phyloP scores from a whole-genome alignment of 1,140 invertebrate species.

The Archegozetes longisetosus region DNA sequence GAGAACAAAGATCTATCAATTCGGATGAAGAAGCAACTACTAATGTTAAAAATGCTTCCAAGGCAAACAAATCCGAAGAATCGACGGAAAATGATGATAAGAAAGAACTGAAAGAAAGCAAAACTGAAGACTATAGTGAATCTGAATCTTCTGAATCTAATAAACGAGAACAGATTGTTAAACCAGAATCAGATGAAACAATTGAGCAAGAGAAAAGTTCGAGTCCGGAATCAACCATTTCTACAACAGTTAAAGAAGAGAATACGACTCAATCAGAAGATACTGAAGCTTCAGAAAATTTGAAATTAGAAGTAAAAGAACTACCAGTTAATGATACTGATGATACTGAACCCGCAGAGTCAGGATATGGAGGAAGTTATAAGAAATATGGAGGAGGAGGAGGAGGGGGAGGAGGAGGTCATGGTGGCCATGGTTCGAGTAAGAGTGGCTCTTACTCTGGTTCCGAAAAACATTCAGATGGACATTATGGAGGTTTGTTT shows the following conservation, averaged over 20 bases:
- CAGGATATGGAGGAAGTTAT: background rate
- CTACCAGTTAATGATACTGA: background rate
- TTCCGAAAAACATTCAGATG: background rate
- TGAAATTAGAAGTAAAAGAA: background rate
- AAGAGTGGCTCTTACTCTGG: background rate
- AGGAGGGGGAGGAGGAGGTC: no score
- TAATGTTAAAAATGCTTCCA: no score
- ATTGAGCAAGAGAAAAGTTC: background rate
- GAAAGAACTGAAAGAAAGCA: background rate
- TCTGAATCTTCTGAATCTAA: background rate
- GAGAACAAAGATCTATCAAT: no score
- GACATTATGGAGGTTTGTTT: background rate
- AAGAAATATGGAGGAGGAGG: background rate
- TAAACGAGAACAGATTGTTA: background rate
- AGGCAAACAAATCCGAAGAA: no score
- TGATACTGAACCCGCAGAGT: background rate
- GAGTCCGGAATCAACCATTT: background rate
- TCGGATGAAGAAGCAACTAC: no score
- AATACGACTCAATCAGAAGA: background rate
- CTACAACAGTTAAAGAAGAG: background rate
- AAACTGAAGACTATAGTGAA: background rate
- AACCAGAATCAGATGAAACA: background rate
- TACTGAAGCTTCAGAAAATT: background rate
- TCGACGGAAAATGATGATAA: background rate
- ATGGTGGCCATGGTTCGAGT: background rate